Conservation (phyloP, 2,797 vertebrate genomes). For the Pelochelys cantorii region DNA sequence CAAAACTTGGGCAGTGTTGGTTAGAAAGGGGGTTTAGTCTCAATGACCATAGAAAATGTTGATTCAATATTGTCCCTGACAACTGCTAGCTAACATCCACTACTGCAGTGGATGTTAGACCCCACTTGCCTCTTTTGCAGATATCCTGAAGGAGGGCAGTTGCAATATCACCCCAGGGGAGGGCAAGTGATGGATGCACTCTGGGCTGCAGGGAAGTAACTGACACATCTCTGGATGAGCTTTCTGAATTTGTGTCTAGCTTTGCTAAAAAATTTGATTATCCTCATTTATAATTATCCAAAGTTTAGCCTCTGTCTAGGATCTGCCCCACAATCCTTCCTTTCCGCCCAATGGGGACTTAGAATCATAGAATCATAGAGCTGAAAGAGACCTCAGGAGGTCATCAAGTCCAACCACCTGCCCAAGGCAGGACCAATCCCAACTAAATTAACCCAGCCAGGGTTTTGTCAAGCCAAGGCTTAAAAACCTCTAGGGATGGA, state of each 20-base stretch:
- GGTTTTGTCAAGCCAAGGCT: too few species aligned
- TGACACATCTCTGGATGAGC: background rate
- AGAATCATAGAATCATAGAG: slow-evolving; percentile 32
- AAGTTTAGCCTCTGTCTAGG: slow-evolving; percentile 41
- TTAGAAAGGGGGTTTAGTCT: background rate
- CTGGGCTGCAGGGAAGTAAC: background rate
- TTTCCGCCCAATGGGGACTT: slow-evolving; percentile 69
- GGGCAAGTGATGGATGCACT: too few species aligned
- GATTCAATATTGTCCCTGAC: background rate
- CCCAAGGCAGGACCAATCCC: too few species aligned
- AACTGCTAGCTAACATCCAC: background rate
- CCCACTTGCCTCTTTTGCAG: background rate
- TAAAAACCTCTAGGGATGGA: too few species aligned
- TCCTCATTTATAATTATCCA: slow-evolving; percentile 52
- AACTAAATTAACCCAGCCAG: too few species aligned
- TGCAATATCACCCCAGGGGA: too few species aligned
- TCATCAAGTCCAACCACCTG: too few species aligned
- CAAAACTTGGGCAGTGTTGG: background rate
- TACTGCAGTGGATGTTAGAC: background rate
- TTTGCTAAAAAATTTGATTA: background rate
- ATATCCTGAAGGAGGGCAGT: background rate
- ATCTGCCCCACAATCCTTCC: slow-evolving; percentile 68
- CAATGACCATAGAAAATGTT: background rate
- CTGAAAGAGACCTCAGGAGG: too few species aligned
- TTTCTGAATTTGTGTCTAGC: background rate